Evolutionary conservation across 2,888 invertebrate species (phyloP), one percentile per base, ranked within the genome.

Genomic region (Hyppa rectilinea): DNA sequence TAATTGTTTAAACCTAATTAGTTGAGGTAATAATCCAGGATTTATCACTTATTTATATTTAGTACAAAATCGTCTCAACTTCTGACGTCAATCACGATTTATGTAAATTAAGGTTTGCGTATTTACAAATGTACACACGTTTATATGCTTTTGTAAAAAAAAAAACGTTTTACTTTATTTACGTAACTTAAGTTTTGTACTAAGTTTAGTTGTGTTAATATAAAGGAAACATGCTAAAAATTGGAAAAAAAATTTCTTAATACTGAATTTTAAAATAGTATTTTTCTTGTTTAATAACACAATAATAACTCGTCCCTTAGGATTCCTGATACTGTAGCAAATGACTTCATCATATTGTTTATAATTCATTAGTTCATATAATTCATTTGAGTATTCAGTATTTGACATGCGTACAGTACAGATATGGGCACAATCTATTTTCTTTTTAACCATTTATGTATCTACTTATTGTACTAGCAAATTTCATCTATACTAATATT

Each of bases 41-140:
- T 76, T 67, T 23, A 29, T 38, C 0, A 26, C 20, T 29, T 12
- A 20, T 31, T 59, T 59, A 40, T 72, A 31, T 43, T 62, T n/a
- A 14, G 17, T 40, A 62, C 20, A 23, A 38, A 53, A 58, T 31
- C 53, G 5, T 50, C 4, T n/a, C 1, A 26, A 23, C 23, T 14
- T 12, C 5, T 62, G 58, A 77, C 61, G 76, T 59, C 61, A 76
- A 62, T 60, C 49, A 60, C 38, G 31, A 53, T 20, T 31, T n/a
- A 80, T 62, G 62, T 6, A 40, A 80, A 67, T 75, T 53, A 68
- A 59, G 81, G 29, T 64, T 55, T 55, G 26, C 20, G 49, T 49
- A 59, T 74, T 79, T 43, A 53, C 23, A 63, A 47, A 58, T 31
- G 12, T 40, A 36, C 49, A 59, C 38, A 56, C 40, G 31, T 71